Evolutionary conservation across 2,113 vertebrate species (phyloP), one percentile per base, ranked within the genome.

Genomic region (Cygnus atratus): DNA sequence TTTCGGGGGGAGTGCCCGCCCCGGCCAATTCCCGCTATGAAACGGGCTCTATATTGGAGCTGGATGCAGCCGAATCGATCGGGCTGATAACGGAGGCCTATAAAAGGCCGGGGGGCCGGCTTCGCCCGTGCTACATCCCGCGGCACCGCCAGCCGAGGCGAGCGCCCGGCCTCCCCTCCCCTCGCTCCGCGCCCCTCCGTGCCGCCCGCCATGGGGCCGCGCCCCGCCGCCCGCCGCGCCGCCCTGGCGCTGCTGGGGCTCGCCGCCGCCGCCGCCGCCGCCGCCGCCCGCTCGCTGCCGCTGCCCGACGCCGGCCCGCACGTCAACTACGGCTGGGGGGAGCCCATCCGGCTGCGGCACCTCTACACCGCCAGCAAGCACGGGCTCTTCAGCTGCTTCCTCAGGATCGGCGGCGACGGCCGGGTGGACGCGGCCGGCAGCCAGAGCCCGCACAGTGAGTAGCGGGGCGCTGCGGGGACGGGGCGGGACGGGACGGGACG

Each of bases 401-500:
- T 99, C 13, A 95, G 98, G 59, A 99, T 99, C 88, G 96, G 97
- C 2, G 89, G 66, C 16, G 98, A 99, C 62, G 99, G 99, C 43
- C 91, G 97, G 35, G 98, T 99, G 96, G 98, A 97, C 44, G 98
- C 98, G 50, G 98, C 98, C 29, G 94, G 94, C 1, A 86, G 96
- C 50, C 99, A 98, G 89, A 99, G 97, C 61, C 79, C 93, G 28
- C 87, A 98, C 81, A 99, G 99, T 99, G 97, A 99, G 99, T 98
- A 75, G 26, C 35, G 58, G 33, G 20, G 68, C 1, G 46, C 20
- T 48, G 46, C 46, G 46, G 46, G 41, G 33, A 4, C 1, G 19
- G 43, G 6, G 6, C 0, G 19, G 58, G 37, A 28, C 1, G 54
- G 41, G 54, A 18, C 26, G 59, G 59, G 59, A 10, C 46, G 41